Base-by-base conservation (phyloP, 2,797 vertebrate genomes). In the Micropoecilia bifurca region DNA sequence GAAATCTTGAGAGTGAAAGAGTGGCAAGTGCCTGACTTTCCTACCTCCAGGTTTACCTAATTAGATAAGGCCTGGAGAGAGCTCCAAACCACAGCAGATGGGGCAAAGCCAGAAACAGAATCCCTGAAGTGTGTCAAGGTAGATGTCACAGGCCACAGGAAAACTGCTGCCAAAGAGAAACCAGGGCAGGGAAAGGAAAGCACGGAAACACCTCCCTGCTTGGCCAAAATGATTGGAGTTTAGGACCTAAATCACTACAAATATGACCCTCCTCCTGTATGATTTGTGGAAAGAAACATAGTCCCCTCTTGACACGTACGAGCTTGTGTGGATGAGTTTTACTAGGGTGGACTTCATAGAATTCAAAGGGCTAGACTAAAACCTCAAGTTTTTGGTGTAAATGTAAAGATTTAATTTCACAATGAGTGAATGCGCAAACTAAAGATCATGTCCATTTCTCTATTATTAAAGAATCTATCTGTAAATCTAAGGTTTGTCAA, bases 71-170 rank as follows among this genome's bases (percentile, higher is more conserved):
- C 14, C 53, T 16, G 30, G 45, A 50, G 57, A 81, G 39, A 77
- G 76, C 71, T 81, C 75, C 55, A 80, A 80, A 84, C 66, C 73
- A 45, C 12, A 77, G 75, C 75, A 75, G 74, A 75, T 71, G 48
- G 8, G 3, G 14, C 46, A 73, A 61, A 80, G 81, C 76, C 72
- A 81, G 55, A 75, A 66, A 76, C 69, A 78, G 47, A 84, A 73
- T 87, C 78, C 61, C 53, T 50, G 59, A 76, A 82, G 77, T 71
- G 7, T 79, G 50, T 87, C 85, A 45, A 79, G 83, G 61, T 76
- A 87, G 81, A 88, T 82, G 83, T 83, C 68, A 83, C 59, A 78
- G 66, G 74, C 30, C 36, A 63, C 36, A 9, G 43, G 59, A 77
- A 77, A 89, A 53, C 57, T 79, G 81, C 83, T 77, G 80, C 78